Conservation (phyloP, 2,888 invertebrate species). For the Andrena praecox region DNA sequence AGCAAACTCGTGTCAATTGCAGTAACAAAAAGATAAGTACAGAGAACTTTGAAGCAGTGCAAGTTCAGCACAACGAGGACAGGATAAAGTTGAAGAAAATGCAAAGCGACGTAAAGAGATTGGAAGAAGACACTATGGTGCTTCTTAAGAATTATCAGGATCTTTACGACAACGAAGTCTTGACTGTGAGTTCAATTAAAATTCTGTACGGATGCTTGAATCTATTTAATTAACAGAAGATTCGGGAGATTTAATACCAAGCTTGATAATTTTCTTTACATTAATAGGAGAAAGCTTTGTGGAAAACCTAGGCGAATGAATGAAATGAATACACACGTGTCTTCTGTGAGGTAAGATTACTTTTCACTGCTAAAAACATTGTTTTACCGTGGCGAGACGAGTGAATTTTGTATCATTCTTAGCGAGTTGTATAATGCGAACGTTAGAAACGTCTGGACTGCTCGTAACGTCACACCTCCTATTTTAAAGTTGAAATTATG, state of each 20-base stretch:
- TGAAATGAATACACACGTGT: background rate
- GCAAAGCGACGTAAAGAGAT: slow-evolving; percentile 29
- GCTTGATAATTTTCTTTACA: slow-evolving; percentile 19
- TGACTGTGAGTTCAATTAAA: slow-evolving; percentile 54
- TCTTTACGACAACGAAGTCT: slow-evolving; percentile 68
- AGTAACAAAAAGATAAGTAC: slow-evolving; percentile 64
- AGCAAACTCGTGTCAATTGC: slow-evolving; percentile 27
- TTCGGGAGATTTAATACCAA: background rate
- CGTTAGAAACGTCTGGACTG: no score
- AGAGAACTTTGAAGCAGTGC: slow-evolving; percentile 49
- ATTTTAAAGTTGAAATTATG: no score
- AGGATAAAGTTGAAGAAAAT: slow-evolving; percentile 50
- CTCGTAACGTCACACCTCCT: no score
- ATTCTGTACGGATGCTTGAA: background rate
- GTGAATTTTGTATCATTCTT: no score
- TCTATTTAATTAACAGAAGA: no score
- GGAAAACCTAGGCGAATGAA: slow-evolving; percentile 22
- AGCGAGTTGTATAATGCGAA: no score
- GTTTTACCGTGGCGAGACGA: no score
- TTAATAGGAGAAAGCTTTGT: slow-evolving; percentile 48
- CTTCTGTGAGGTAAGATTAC: background rate
- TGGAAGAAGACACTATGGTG: slow-evolving; percentile 52
- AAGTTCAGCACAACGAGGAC: slow-evolving; percentile 54
- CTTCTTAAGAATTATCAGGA: slow-evolving; percentile 66
- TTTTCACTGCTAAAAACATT: background rate